Evolutionary conservation across 2,113 vertebrate species (phyloP), one percentile per base, ranked within the genome.

Genomic region (Mormoops blainvillei): DNA sequence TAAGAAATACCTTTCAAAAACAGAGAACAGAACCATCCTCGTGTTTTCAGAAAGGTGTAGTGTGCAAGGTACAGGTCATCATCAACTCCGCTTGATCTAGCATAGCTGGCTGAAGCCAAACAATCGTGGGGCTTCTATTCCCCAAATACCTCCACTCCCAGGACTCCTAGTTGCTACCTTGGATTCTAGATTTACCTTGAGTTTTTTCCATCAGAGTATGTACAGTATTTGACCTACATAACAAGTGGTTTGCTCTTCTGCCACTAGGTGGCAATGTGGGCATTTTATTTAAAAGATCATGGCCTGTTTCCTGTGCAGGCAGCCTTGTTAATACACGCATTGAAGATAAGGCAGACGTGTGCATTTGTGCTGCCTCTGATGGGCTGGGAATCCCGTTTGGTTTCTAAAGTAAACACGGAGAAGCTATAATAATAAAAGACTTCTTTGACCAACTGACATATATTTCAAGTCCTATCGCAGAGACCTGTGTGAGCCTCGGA

Each of bases 181-280:
- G 48, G 13, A 10, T 74, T 96, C 38, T 11, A 1, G 26, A 52
- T 76, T 78, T 63, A 2, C 93, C 58, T 90, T 77, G 7, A 26
- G 4, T 8, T 33, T 85, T 88, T 89, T 67, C 14, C 36, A 81
- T 48, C 43, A 24, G 24, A 52, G 10, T 50, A 31, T 31, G 28
- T 28, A 63, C 61, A 15, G 61, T 31, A 36, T 82, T 94, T 87
- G 58, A 76, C 77, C 70, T 84, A 33, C 48, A n/a, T 81, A 89
- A 68, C 45, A 38, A 48, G 31, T 22, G 11, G 24, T 18, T 70
- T 16, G 5, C 8, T n/a, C 33, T 73, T 16, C 43, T 96, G 65
- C 88, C 95, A 54, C 94, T 89, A 96, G 94, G 67, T 96, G 96
- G 95, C 91, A 94, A 78, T 86, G 67, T 95, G 88, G 36, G 41